Conservation (phyloP, 2,888 invertebrate genomes). For the Argyresthia albistria region DNA sequence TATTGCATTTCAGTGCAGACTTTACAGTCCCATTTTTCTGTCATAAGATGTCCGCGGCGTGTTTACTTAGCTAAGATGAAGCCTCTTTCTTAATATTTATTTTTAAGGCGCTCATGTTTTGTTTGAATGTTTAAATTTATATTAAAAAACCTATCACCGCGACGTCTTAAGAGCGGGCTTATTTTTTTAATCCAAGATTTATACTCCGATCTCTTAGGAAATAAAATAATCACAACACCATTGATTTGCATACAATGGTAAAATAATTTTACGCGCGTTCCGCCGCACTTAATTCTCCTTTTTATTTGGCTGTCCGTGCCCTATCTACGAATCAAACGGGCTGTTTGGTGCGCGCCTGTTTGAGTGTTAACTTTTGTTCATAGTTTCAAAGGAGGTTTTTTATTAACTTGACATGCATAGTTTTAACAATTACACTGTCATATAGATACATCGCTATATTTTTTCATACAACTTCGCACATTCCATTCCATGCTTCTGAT, state of each 20-base stretch:
- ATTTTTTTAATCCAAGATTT: conserved; percentile 59
- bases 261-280: conserved; percentile 74
- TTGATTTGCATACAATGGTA: conserved; percentile 72
- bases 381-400: conserved; percentile 12
- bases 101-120: neutral
- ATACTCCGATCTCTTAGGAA: conserved; percentile 66
- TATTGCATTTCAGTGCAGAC: conserved; percentile 22
- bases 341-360: conserved; percentile 47
- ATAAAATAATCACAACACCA: conserved; percentile 69
- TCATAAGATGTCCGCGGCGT: neutral
- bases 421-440: too few species aligned
- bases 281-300: conserved; percentile 69
- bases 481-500: too few species aligned
- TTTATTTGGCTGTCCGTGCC: conserved; percentile 66
- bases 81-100: neutral
- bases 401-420: too few species aligned
- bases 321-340: conserved; percentile 69
- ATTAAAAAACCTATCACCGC: conserved; percentile 42
- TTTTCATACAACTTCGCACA: too few species aligned
- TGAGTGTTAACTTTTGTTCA: conserved; percentile 64
- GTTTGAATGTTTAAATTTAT: neutral
- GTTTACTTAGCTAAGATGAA: neutral
- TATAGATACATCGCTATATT: too few species aligned
- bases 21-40: conserved; percentile 11
- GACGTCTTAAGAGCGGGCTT: conserved; percentile 39